Base-by-base conservation (phyloP, 2,113 vertebrate species). In the Ivindomyrus marchei region DNA sequence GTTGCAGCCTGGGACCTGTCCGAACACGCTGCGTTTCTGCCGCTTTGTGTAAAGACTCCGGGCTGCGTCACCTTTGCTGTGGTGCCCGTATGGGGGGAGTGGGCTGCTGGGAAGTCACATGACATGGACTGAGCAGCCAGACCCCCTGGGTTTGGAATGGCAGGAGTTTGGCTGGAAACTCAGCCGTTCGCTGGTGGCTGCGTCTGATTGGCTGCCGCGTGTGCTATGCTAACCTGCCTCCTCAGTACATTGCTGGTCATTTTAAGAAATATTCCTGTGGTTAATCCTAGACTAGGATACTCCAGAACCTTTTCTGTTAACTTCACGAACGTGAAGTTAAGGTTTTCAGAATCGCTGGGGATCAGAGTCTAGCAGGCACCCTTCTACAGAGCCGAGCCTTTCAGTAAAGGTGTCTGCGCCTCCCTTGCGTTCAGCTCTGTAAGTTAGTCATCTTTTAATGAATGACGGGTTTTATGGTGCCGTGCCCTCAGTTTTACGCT, bases 341-440 rank as follows among this genome's bases (percentile, higher is more conserved):
- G 1, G 49, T 84, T 46, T 84, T 84, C 17, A 1, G 21, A 47
- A 11, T 24, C 21, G 19, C 45, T 19, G 39, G 2, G 83, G 83
- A 47, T 47, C 83, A n/a, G 83, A 45, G 42, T 85, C 39, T 85
- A 85, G n/a, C 42, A 85, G 83, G 17, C 9, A 6, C 7, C 10
- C 0, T 47, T 10, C 19, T 8, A 3, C 19, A 3, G 8, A 47
- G 45, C 21, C 8, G 2, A n/a, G 39, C 8, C 39, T 5, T 4
- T 84, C 39, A 11, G 80, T 24, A 58, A 56, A 11, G 52, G 27
- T 24, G 31, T 7, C 17, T 24, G 56, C 21, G 15, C 3, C 9
- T 27, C 52, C 52, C 10, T 27, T 88, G 88, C 90, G 90, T 91
- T 93, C 90, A 91, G 80, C 90, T 88, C 89, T 85, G 83, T 89